Conservation (phyloP, 2,113 vertebrate genomes). For the Pollachius pollachius region DNA sequence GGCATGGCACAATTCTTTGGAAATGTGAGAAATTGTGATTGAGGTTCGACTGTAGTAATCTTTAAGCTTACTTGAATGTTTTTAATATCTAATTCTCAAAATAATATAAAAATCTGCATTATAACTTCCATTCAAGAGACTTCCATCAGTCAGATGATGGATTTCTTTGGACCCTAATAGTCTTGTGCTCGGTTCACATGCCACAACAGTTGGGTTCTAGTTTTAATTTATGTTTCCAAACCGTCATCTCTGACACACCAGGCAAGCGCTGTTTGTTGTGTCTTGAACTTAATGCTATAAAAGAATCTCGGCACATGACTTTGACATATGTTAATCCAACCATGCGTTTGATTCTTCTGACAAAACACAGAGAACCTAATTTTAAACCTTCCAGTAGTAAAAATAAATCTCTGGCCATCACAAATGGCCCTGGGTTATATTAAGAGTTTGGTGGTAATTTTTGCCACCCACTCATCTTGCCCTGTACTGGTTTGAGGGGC, state of each 20-base stretch:
- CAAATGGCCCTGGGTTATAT: conserved; percentile 52
- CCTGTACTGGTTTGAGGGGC: conserved; percentile 10
- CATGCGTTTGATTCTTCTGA: conserved; percentile 37
- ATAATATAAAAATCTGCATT: too few species aligned
- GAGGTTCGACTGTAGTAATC: too few species aligned
- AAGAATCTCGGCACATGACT: conserved; percentile 25
- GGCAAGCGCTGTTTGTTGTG: conserved; percentile 20
- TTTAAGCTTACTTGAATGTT: too few species aligned
- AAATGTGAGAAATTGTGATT: too few species aligned
- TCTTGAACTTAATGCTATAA: conserved; percentile 45
- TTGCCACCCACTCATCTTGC: conserved; percentile 45
- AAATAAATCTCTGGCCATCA: conserved; percentile 47
- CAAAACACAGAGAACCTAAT: conserved; percentile 35
- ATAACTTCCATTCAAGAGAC: too few species aligned
- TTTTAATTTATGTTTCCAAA: not conserved
- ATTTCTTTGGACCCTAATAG: not conserved
- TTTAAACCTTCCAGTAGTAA: conserved; percentile 47
- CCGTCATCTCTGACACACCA: not conserved
- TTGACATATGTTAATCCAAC: conserved; percentile 43
- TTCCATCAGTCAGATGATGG: too few species aligned
- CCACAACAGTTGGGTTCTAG: not conserved
- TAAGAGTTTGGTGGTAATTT: conserved; percentile 53
- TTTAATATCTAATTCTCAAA: too few species aligned
- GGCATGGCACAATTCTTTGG: too few species aligned
- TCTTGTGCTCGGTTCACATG: not conserved